Conservation (phyloP, 2,888 invertebrate genomes). For the Pachycephus smyrnensis region DNA sequence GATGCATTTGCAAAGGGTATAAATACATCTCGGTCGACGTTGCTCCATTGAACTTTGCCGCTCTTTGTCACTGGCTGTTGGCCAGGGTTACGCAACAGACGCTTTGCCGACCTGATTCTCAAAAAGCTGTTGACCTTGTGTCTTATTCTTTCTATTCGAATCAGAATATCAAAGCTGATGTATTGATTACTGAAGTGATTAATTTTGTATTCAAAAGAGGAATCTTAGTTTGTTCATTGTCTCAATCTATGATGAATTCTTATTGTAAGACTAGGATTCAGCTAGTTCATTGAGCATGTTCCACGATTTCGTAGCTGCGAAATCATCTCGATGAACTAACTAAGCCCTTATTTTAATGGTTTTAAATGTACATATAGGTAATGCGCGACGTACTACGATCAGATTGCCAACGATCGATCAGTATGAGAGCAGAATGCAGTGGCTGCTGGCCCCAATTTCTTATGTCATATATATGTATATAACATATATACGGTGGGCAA, state of each 20-base stretch:
- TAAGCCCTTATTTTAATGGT: neutral
- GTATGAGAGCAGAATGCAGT: constrained; percentile 35
- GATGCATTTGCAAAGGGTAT: constrained; percentile 50
- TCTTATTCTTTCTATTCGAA: constrained; percentile 21
- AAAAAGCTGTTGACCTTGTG: constrained; percentile 55
- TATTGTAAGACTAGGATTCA: neutral
- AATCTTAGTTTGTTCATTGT: neutral
- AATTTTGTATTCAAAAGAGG: neutral
- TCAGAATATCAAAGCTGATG: neutral
- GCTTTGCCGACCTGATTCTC: constrained; percentile 60
- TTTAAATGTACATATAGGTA: neutral
- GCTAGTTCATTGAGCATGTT: neutral
- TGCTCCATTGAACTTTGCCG: constrained; percentile 67
- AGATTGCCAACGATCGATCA: constrained; percentile 48
- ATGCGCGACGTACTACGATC: neutral
- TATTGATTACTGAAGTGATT: neutral
- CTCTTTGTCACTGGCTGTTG: constrained; percentile 50
- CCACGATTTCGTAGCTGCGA: neutral
- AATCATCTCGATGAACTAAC: neutral
- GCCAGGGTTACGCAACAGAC: constrained; percentile 63
- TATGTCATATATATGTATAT: constrained; percentile 18
- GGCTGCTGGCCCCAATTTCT: constrained; percentile 33
- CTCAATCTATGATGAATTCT: neutral
- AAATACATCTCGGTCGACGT: constrained; percentile 58
- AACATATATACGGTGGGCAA: constrained; percentile 21